Percentiles rank a stretch among this genome's conserved stretches.
Evolutionary conservation across 2,113 vertebrate genomes (phyloP).

Genomic region (Labeo rohita): DNA sequence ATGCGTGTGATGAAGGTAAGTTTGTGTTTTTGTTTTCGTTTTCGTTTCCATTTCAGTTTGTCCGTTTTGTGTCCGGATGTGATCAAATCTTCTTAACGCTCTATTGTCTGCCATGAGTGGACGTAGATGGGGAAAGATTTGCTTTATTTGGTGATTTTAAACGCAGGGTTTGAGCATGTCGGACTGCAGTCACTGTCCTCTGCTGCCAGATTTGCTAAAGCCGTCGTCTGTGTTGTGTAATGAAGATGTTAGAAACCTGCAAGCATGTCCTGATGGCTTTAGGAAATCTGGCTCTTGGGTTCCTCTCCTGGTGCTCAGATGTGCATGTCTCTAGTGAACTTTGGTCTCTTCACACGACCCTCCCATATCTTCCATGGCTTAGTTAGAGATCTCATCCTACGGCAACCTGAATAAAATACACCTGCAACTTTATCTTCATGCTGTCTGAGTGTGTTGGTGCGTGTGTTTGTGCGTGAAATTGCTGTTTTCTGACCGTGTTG

Average conservation of each 20-base stretch:
- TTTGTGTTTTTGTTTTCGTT: neutral
- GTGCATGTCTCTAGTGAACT: constrained; percentile 48
- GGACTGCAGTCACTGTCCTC: constrained; percentile 21
- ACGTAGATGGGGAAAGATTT: neutral
- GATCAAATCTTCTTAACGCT: neutral
- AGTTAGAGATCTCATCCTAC: constrained; percentile 24
- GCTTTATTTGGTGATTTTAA: neutral
- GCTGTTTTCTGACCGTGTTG: neutral
- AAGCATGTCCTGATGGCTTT: constrained; percentile 15
- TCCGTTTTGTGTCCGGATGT: constrained; percentile 19
- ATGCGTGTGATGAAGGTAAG: neutral
- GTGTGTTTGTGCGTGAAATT: neutral
- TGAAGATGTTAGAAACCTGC: neutral
- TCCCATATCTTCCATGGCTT: constrained; percentile 40
- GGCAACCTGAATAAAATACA: constrained; percentile 15
- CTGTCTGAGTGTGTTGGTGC: neutral
- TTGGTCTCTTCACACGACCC: neutral
- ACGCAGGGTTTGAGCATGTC: constrained; percentile 24
- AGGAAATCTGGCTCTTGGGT: constrained; percentile 39
- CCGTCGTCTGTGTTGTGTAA: neutral
- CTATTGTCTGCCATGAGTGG: neutral
- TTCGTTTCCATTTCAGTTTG: neutral
- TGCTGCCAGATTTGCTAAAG: constrained; percentile 46
- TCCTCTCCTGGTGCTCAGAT: constrained; percentile 38
- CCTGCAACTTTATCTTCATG: neutral